Evolutionary conservation across 1,140 invertebrate genomes (phyloP).

Genomic region (Drosophila hydei): DNA sequence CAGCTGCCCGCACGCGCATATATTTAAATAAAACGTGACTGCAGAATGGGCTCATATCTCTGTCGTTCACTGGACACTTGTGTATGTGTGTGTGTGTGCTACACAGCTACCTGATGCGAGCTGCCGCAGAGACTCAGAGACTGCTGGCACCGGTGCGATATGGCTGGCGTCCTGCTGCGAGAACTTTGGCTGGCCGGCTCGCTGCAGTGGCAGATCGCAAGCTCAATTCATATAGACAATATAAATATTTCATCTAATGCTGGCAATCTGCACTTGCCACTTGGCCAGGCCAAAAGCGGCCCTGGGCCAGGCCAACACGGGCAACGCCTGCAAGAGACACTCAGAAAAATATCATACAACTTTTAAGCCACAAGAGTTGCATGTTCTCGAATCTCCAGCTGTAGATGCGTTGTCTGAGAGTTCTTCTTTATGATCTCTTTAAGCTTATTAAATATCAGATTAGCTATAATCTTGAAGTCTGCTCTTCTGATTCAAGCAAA

Average conservation of each 20-base stretch:
- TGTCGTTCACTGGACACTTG: slow-evolving; percentile 75
- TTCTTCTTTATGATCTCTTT: neutral
- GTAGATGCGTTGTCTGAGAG: neutral
- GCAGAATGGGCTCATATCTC: slow-evolving; percentile 79
- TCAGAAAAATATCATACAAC: neutral
- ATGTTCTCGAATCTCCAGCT: neutral
- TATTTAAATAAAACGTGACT: slow-evolving; percentile 83
- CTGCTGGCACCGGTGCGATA: slow-evolving; percentile 10
- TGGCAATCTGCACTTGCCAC: slow-evolving; percentile 83
- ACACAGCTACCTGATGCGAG: slow-evolving; percentile 12
- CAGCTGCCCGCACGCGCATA: slow-evolving; percentile 80
- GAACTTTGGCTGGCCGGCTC: slow-evolving; percentile 57
- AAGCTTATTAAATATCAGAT: too few species aligned
- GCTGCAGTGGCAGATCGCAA: slow-evolving; percentile 47
- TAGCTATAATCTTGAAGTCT: too few species aligned
- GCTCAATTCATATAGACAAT: slow-evolving; percentile 83
- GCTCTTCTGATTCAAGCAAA: too few species aligned
- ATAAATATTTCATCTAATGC: slow-evolving; percentile 83
- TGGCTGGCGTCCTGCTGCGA: slow-evolving; percentile 71
- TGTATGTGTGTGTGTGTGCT: slow-evolving; percentile 72
- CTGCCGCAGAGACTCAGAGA: neutral
- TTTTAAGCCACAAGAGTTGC: neutral
- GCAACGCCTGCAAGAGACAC: slow-evolving; percentile 27
- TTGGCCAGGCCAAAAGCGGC: slow-evolving; percentile 34
- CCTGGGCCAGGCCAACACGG: slow-evolving; percentile 13